phyloP scores from a whole-genome alignment of 1,140 invertebrate species.

The Sitophilus oryzae region DNA sequence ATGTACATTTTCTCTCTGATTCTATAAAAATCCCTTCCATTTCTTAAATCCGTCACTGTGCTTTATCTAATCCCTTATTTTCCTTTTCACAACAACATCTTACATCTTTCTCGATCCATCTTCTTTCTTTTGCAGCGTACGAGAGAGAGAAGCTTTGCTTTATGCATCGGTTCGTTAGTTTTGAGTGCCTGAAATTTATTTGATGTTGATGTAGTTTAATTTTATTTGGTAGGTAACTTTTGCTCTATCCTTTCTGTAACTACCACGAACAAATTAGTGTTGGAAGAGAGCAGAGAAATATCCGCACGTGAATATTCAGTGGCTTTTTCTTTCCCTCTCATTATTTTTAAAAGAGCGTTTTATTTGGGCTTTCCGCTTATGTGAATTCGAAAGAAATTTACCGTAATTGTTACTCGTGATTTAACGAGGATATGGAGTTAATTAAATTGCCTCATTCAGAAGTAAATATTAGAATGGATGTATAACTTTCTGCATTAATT shows the following conservation, averaged over 20 bases:
- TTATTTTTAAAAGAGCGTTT: not conserved
- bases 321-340: not conserved
- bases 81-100: slow-evolving; percentile 18
- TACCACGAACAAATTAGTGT: slow-evolving; percentile 3
- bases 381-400: no score
- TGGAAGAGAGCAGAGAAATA: not conserved
- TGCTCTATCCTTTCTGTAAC: slow-evolving; percentile 10
- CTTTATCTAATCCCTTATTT: slow-evolving; percentile 17
- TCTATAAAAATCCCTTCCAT: not conserved
- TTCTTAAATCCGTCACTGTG: slow-evolving; percentile 14
- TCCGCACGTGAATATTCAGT: not conserved
- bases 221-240: slow-evolving; percentile 25
- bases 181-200: slow-evolving; percentile 27
- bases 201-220: slow-evolving; percentile 27
- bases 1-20: not conserved
- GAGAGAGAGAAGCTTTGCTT: slow-evolving; percentile 23
- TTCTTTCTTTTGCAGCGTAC: slow-evolving; percentile 4
- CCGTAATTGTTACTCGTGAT: no score
- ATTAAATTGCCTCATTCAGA: no score
- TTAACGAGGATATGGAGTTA: no score
- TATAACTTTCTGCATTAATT: no score
- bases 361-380: not conserved
- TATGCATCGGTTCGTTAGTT: slow-evolving; percentile 27
- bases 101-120: slow-evolving; percentile 9
- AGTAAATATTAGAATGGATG: no score